These are phyloP conservation scores for Oryctolagus cuniculus DNA, from an alignment of 2,113 vertebrate genomes.

Conservation along the genomic window DNA sequence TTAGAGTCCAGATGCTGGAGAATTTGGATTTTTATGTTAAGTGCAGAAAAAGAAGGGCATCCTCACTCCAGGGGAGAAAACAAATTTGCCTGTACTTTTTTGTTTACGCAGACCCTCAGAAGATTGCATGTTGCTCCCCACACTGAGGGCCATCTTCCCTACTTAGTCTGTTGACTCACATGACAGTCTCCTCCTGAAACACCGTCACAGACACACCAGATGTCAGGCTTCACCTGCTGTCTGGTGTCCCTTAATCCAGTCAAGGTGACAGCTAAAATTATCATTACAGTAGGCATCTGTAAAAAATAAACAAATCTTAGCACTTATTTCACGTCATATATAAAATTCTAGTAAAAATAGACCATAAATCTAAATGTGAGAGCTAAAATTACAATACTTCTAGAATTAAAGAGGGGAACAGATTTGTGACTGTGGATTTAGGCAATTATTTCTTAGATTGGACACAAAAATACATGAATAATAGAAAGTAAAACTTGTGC, in stretches of 20 bases:
- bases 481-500: not conserved
- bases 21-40: not conserved
- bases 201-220: not conserved
- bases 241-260: not conserved
- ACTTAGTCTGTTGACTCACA: not conserved
- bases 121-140: not conserved
- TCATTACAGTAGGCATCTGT: not conserved
- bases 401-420: slow-evolving; percentile 6
- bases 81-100: not conserved
- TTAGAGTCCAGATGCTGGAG: not conserved
- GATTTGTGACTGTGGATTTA: not conserved
- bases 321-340: not conserved
- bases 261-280: not conserved
- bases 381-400: not conserved
- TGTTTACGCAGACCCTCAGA: not conserved
- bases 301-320: not conserved
- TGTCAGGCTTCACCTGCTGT: not conserved
- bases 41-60: not conserved
- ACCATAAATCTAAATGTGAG: not conserved
- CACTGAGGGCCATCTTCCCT: not conserved
- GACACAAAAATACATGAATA: not conserved
- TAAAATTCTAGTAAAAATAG: not conserved
- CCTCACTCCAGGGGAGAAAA: not conserved
- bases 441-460: slow-evolving; percentile 24
- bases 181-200: not conserved